Evolutionary conservation across 2,113 vertebrate species (phyloP), one percentile per base, ranked within the genome.

Genomic region (Pelmatolapia mariae): DNA sequence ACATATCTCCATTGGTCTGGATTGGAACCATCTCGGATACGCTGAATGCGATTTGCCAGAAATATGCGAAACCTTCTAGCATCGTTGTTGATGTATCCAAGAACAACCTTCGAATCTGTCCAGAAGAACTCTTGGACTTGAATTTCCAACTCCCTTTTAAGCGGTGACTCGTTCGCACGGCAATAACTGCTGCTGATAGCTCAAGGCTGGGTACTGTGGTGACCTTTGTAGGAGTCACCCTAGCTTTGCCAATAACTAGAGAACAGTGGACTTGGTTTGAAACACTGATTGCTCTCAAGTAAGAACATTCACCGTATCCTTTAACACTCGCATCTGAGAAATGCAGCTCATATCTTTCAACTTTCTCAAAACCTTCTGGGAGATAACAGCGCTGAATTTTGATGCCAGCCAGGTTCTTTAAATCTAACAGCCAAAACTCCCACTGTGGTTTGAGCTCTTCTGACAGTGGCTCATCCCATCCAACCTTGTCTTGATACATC

Each of bases 71-170:
- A 57, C 54, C 24, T 26, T 57, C 54, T 26, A 57, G 54, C 54
- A 0, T 26, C 1, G 0, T 57, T 57, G 54, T 15, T 8, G 4
- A 26, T 57, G 54, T 57, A 57, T 57, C 54, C 24, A 57, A 57
- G 54, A 57, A 26, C 24, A 57, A 57, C 54, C 22, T 57, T 57
- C 0, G 2, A 57, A 15, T 26, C 54, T 0, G 0, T 57, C 12
- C 24, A 57, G 24, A 57, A 57, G 24, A 57, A 26, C 8, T 57
- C 54, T 57, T 57, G 0, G 54, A 3, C 54, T 57, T 26, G 24
- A 57, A 57, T 24, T 57, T 57, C 54, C 54, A 57, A 57, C 54
- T 57, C 54, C 54, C 54, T 26, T 57, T 57, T 15, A 57, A 57
- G 22, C 22, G 26, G 54, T 26, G 0, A 26, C 54, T 57, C 7